These are phyloP conservation scores for Camelus dromedarius DNA, from an alignment of 2,113 vertebrate species.

Conservation along the genomic window DNA sequence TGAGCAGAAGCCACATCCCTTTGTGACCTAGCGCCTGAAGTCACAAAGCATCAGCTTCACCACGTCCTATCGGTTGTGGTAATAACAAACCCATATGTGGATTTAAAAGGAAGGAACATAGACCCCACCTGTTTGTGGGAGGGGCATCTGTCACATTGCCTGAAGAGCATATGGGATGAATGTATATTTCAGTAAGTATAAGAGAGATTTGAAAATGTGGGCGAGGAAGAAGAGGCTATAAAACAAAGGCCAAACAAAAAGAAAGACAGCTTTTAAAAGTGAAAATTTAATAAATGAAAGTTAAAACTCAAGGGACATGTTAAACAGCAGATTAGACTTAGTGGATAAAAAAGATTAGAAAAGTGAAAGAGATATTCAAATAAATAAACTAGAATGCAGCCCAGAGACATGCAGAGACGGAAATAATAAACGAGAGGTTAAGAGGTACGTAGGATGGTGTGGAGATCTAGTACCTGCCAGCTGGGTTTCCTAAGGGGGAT, in stretches of 20 bases:
- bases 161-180: neutral
- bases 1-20: neutral
- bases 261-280: neutral
- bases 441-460: neutral
- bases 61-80: neutral
- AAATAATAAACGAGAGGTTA: neutral
- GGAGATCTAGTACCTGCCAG: neutral
- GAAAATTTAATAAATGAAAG: conserved; percentile 1
- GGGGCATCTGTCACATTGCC: neutral
- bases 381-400: neutral
- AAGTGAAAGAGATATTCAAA: neutral
- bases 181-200: neutral
- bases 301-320: neutral
- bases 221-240: neutral
- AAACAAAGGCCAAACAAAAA: neutral
- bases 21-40: neutral
- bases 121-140: neutral
- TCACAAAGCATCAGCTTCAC: neutral
- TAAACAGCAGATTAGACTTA: conserved; percentile 11
- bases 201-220: conserved; percentile 3
- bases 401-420: neutral
- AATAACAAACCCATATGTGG: neutral
- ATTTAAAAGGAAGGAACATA: neutral
- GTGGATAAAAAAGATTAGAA: neutral
- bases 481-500: neutral